phyloP scores from a whole-genome alignment of 1,140 invertebrate genomes.

The Drosophila bocqueti region DNA sequence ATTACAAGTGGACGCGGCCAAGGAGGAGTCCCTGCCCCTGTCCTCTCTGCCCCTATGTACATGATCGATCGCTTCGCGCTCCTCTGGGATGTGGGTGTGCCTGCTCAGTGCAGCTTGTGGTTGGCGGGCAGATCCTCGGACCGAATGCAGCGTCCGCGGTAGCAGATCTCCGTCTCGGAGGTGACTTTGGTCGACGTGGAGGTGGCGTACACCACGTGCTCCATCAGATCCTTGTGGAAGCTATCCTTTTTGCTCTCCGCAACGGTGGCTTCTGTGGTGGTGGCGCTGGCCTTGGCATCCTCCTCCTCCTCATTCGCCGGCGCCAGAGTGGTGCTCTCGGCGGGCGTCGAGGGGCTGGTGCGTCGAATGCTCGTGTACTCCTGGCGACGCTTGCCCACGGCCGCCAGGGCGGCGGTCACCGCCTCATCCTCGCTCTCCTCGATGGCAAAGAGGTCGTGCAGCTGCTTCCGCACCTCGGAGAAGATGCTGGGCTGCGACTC shows the following conservation, averaged over 20 bases:
- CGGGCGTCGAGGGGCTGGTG: conserved; percentile 52
- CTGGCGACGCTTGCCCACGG: conserved; percentile 79
- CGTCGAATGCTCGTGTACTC: conserved; percentile 83
- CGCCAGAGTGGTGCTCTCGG: conserved; percentile 54
- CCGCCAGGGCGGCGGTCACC: conserved; percentile 63
- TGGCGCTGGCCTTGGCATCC: conserved; percentile 20
- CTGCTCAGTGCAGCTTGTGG: conserved; percentile 79
- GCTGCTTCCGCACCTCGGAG: conserved; percentile 78
- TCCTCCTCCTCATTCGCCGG: conserved; percentile 43
- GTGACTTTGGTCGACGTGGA: conserved; percentile 91
- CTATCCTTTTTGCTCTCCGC: conserved; percentile 63
- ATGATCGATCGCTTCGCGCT: conserved; percentile 32
- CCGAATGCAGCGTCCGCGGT: conserved; percentile 92
- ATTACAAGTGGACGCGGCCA: conserved; percentile 66
- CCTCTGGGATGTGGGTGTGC: neutral
- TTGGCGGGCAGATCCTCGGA: conserved; percentile 86
- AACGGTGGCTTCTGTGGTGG: conserved; percentile 67
- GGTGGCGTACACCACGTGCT: conserved; percentile 87
- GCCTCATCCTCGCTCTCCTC: conserved; percentile 79
- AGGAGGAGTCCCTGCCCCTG: conserved; percentile 15
- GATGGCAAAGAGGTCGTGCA: conserved; percentile 78
- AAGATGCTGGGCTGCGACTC: conserved; percentile 82
- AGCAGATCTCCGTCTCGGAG: conserved; percentile 94
- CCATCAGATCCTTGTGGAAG: conserved; percentile 84
- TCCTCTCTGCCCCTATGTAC: conserved; percentile 63